Percentiles rank a stretch among this genome's conserved stretches.
Evolutionary conservation across 2,113 vertebrate species (phyloP).

Genomic region (Falcunculus frontatus): DNA sequence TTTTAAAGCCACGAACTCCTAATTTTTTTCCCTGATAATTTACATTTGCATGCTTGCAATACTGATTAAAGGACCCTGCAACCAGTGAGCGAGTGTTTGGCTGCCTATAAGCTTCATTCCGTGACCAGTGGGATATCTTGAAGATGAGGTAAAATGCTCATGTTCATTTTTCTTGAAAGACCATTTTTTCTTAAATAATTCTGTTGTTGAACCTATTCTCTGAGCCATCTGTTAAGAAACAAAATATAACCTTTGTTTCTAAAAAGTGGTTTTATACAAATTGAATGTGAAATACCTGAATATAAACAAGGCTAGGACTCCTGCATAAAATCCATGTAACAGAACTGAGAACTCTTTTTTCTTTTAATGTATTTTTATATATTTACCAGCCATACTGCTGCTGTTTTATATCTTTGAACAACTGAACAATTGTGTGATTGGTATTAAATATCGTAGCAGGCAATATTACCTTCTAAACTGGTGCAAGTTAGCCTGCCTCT

Average conservation of each 20-base stretch:
- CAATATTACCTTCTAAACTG: not conserved
- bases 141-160: not conserved
- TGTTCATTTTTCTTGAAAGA: not conserved
- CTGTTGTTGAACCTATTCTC: not conserved
- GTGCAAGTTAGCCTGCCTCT: not conserved
- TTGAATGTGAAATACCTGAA: not conserved
- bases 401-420: not conserved
- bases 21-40: not conserved
- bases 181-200: slow-evolving; percentile 13
- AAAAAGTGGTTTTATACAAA: not conserved
- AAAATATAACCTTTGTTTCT: not conserved
- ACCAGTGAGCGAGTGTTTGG: not conserved
- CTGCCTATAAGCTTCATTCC: not conserved
- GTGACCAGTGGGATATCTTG: not conserved
- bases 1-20: not conserved
- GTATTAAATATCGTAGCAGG: not conserved
- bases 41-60: not conserved
- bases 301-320: not conserved
- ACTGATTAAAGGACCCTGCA: not conserved
- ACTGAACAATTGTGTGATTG: not conserved
- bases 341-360: not conserved
- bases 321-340: not conserved
- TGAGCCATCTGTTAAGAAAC: not conserved
- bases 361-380: not conserved
- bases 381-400: not conserved